Conservation (phyloP, 2,797 vertebrate species). For the Cossypha niveicapilla region DNA sequence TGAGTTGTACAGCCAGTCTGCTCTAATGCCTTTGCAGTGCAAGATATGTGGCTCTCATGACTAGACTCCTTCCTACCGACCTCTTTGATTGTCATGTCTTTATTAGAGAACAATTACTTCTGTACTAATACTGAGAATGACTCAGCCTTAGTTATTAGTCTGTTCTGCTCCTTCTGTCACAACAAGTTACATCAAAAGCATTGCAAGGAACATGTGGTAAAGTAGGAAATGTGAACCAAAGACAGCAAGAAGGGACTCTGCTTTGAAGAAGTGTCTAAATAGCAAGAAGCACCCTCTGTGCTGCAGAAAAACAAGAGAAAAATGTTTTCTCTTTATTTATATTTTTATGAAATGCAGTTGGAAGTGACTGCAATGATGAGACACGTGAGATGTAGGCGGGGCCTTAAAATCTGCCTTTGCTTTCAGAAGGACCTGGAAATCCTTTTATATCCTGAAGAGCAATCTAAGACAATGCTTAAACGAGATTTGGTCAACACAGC, state of each 20-base stretch:
- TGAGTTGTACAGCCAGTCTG: not conserved
- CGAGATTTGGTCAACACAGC: accelerated
- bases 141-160: not conserved
- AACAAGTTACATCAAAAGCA: slow-evolving; percentile 10
- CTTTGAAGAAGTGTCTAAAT: not conserved
- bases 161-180: slow-evolving; percentile 20
- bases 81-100: slow-evolving; percentile 14
- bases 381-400: not conserved
- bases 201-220: not conserved
- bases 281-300: not conserved
- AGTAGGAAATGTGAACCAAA: not conserved
- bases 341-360: not conserved
- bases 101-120: slow-evolving; percentile 14
- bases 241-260: not conserved
- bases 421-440: not conserved
- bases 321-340: not conserved
- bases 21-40: not conserved
- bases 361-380: not conserved
- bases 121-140: not conserved
- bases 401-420: not conserved
- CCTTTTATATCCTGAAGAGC: not conserved
- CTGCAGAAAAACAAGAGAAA: not conserved
- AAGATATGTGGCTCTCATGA: not conserved
- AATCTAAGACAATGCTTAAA: not conserved
- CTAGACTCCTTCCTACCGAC: not conserved